Evolutionary conservation across 2,113 vertebrate species (phyloP), one percentile per base, ranked within the genome.

Genomic region (Clarias macrocephalus): DNA sequence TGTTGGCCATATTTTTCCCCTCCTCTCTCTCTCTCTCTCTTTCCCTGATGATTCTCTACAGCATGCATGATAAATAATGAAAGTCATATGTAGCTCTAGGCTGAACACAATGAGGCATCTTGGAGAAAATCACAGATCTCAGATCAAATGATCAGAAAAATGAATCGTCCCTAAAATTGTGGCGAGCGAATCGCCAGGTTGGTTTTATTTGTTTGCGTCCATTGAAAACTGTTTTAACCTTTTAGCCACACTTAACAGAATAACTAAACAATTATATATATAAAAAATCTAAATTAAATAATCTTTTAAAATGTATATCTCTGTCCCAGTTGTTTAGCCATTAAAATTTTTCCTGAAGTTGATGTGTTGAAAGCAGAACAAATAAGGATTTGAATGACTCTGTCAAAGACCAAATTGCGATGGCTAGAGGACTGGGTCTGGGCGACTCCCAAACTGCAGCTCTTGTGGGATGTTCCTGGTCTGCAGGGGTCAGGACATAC

Each of bases 81-180:
- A 90, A 87, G 56, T 90, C 89, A 82, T 63, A 54, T 90, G 87
- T 48, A 72, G 82, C 89, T 80, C 10, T 9, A 80, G 88, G 89
- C 83, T 56, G 75, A 66, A 37, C 19, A 85, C 82, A 77, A 83
- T 30, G 66, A 62, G 30, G 82, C 82, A 87, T 87, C 68, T 25
- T 25, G 42, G 33, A 85, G 72, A 86, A 88, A 84, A 88, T 88
- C 85, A 83, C 28, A 12, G 76, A 80, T 83, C 65, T 70, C 72
- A 87, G 85, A 86, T 90, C 88, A 90, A 87, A 87, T 83, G 86
- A 87, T 87, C 72, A 84, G 57, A 88, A 85, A 84, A 57, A 56
- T 52, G 59, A 72, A 54, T 76, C 82, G 68, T 82, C 56, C 77
- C 73, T 79, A 42, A 54, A 60, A 33, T 60, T 42, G 23, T 85